These are phyloP conservation scores for Gymnarchus niloticus DNA, from an alignment of 2,113 vertebrate species.

Conservation along the genomic window DNA sequence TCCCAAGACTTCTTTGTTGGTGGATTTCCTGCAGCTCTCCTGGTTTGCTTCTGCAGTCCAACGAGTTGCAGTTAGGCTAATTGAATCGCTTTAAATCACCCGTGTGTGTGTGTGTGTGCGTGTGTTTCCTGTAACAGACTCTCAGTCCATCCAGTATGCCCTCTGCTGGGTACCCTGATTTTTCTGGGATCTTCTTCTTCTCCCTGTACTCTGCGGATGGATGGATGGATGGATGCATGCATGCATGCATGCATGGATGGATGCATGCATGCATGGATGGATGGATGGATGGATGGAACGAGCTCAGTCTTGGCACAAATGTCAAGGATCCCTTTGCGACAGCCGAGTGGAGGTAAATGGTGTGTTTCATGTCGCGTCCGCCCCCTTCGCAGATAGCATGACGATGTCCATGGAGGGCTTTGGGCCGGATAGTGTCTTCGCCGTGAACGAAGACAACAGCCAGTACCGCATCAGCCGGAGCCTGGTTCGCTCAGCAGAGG, in stretches of 20 bases:
- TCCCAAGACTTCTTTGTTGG: too few species aligned
- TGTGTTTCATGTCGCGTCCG: background rate
- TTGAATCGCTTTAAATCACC: too few species aligned
- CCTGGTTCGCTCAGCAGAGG: constrained; percentile 90
- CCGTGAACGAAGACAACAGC: constrained; percentile 79
- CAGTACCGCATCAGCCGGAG: constrained; percentile 94
- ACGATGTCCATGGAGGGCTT: constrained; percentile 85
- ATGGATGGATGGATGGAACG: background rate
- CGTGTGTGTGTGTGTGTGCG: background rate
- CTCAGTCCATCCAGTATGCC: background rate
- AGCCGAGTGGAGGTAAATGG: background rate
- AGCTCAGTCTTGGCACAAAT: background rate
- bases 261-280: background rate
- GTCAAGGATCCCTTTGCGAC: background rate
- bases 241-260: background rate
- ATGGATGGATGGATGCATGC: background rate
- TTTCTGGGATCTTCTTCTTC: too few species aligned
- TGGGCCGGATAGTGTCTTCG: constrained; percentile 87
- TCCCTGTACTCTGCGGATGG: background rate
- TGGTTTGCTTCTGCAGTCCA: too few species aligned
- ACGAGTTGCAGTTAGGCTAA: too few species aligned
- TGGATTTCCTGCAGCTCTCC: too few species aligned
- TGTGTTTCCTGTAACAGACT: background rate
- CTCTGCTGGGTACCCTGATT: background rate
- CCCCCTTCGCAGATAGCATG: constrained; percentile 71